These are phyloP conservation scores for Saimiri boliviensis DNA, from an alignment of 2,113 vertebrate genomes.

Conservation along the genomic window DNA sequence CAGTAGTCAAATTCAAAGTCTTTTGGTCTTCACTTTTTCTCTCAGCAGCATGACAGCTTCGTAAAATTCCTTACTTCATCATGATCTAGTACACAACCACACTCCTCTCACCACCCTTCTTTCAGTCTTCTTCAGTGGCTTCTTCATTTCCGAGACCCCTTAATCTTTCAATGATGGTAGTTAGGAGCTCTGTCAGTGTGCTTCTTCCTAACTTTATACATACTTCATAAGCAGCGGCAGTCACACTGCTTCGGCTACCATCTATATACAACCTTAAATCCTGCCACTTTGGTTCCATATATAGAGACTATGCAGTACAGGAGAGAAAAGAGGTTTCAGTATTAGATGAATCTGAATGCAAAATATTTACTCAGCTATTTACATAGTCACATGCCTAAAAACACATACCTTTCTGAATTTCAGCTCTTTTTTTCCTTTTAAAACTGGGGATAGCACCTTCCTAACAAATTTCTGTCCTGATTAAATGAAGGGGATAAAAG, in stretches of 20 bases:
- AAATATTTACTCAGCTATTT: slow-evolving; percentile 21
- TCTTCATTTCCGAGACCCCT: background rate
- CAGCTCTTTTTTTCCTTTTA: slow-evolving; percentile 34
- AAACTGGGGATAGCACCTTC: background rate
- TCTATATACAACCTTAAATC: background rate
- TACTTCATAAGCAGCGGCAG: background rate
- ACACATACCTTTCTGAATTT: slow-evolving; percentile 9
- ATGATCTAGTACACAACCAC: background rate
- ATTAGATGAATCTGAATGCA: background rate
- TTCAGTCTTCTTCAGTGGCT: background rate
- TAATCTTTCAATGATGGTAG: background rate
- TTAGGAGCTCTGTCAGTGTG: background rate
- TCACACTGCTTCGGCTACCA: background rate
- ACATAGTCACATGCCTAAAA: background rate
- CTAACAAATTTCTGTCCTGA: background rate
- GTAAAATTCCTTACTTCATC: background rate
- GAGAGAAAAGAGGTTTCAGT: background rate
- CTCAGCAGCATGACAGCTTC: background rate
- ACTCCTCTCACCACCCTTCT: background rate
- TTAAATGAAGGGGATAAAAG: background rate
- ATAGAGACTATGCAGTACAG: background rate
- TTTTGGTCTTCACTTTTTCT: background rate
- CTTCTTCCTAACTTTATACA: background rate
- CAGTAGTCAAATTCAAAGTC: slow-evolving; percentile 6
- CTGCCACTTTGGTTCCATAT: background rate